phyloP scores from a whole-genome alignment of 2,888 invertebrate genomes.

The Epirrhoe tristata region DNA sequence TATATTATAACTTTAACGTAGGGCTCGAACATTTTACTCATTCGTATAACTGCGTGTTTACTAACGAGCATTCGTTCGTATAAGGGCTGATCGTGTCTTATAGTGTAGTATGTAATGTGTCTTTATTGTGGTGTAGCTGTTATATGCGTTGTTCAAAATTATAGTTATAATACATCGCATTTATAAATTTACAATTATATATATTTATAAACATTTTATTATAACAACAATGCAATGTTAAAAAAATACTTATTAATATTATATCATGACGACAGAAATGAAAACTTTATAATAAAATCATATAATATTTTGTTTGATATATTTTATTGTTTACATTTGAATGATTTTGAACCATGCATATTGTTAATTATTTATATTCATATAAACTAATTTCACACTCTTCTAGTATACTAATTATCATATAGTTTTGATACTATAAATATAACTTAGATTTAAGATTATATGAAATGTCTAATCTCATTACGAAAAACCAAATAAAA shows the following conservation, averaged over 20 bases:
- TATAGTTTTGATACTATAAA: conserved; percentile 52
- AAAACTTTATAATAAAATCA: neutral
- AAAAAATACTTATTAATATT: neutral
- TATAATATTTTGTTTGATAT: neutral
- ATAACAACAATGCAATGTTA: neutral
- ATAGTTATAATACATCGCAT: conserved; percentile 25
- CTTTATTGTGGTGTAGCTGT: conserved; percentile 30
- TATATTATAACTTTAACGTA: conserved; percentile 26
- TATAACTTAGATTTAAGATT: conserved; percentile 34
- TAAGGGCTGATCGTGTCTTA: conserved; percentile 66
- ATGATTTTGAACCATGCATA: conserved; percentile 35
- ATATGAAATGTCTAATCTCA: conserved; percentile 41
- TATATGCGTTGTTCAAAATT: conserved; percentile 36
- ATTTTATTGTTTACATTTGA: neutral
- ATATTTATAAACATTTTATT: neutral
- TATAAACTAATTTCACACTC: conserved; percentile 41
- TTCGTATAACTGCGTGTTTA: conserved; percentile 29
- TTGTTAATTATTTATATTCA: conserved; percentile 34
- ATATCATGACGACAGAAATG: conserved; percentile 7
- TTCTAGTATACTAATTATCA: conserved; percentile 35
- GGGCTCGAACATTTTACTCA: conserved; percentile 38
- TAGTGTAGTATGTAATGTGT: conserved; percentile 51
- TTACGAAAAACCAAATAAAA: conserved; percentile 46
- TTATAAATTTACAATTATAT: conserved; percentile 13
- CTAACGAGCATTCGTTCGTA: conserved; percentile 42